Conservation (phyloP, 2,797 vertebrate genomes). For the Syndactyla subalaris region DNA sequence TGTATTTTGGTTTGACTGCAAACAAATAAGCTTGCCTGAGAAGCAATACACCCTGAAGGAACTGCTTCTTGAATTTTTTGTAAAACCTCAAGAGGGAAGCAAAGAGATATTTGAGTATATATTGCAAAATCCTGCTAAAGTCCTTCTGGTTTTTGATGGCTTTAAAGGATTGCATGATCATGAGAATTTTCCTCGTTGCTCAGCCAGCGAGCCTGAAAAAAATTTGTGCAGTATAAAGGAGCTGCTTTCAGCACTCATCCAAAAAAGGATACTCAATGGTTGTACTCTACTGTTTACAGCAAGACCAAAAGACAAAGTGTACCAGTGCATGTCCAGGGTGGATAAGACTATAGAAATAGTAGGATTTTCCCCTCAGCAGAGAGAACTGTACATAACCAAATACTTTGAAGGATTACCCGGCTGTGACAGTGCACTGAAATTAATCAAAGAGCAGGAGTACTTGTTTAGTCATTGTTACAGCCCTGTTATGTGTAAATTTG, state of each 20-base stretch:
- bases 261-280: constrained; percentile 85
- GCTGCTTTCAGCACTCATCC: constrained; percentile 85
- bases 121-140: constrained; percentile 77
- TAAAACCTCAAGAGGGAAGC: constrained; percentile 36
- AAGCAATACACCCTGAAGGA: constrained; percentile 77
- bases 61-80: constrained; percentile 81
- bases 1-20: constrained; percentile 85
- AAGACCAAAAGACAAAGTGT: constrained; percentile 82
- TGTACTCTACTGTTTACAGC: constrained; percentile 86
- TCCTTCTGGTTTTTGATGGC: constrained; percentile 89
- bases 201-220: constrained; percentile 50
- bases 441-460: constrained; percentile 75
- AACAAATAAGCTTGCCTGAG: constrained; percentile 71
- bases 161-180: constrained; percentile 83
- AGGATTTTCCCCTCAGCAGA: constrained; percentile 82
- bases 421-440: constrained; percentile 57
- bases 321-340: constrained; percentile 80
- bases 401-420: constrained; percentile 77
- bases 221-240: constrained; percentile 77
- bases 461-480: constrained; percentile 85
- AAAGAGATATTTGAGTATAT: constrained; percentile 80
- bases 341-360: constrained; percentile 84
- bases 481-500: constrained; percentile 82
- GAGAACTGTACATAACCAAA: constrained; percentile 76
- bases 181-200: constrained; percentile 76